phyloP scores from a whole-genome alignment of 1,140 invertebrate species.

The Meteorus sp. region DNA sequence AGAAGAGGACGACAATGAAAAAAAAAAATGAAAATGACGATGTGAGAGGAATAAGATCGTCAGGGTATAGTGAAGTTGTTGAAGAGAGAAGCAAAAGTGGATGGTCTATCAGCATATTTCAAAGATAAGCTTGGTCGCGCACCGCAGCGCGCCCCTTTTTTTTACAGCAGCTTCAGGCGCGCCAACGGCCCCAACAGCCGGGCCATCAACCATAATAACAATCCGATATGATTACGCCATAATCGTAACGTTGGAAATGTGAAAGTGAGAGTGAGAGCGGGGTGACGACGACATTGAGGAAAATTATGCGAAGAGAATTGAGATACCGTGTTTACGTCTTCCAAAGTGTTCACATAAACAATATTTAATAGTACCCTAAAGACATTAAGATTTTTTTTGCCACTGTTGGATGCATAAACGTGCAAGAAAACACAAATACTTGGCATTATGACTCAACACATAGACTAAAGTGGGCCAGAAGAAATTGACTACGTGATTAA shows the following conservation, averaged over 20 bases:
- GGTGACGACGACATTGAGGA: constrained; percentile 25
- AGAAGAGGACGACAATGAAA: constrained; percentile 8
- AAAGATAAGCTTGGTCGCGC: constrained; percentile 54
- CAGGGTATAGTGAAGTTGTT: no score
- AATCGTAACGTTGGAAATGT: constrained; percentile 51
- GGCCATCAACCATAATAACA: constrained; percentile 59
- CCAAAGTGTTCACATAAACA: constrained; percentile 58
- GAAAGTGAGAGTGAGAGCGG: background rate
- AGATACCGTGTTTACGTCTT: constrained; percentile 54
- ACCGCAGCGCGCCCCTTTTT: no score
- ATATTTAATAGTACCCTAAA: constrained; percentile 52
- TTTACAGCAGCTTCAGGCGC: no score
- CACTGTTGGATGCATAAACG: no score
- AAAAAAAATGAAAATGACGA: no score
- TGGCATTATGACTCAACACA: no score
- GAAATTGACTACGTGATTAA: no score
- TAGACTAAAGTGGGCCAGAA: no score
- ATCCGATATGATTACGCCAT: constrained; percentile 61
- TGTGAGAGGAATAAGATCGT: no score
- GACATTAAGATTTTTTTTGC: constrained; percentile 20
- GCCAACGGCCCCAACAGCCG: constrained; percentile 41
- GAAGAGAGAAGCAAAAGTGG: constrained; percentile 18
- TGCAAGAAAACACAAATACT: no score
- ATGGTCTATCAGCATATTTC: constrained; percentile 58
- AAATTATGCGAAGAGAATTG: constrained; percentile 59